Evolutionary conservation across 2,113 vertebrate species (phyloP), one percentile per base, ranked within the genome.

Genomic region (Vulpes ferrilata): DNA sequence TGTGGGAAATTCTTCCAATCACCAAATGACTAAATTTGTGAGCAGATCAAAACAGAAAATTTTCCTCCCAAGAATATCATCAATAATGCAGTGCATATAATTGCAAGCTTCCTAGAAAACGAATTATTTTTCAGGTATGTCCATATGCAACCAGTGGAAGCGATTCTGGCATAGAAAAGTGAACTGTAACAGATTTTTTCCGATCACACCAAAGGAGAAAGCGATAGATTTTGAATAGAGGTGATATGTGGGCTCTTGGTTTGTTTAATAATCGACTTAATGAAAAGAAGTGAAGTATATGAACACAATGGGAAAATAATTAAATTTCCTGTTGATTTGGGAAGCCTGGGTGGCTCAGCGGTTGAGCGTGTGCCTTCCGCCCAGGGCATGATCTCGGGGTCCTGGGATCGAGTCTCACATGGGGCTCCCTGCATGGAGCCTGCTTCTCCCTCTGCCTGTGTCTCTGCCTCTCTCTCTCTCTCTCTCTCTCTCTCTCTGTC

Each of bases 71-170:
- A 48, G 53, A 79, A 73, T 83, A 84, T 55, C 90, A 71, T 69
- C 43, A 69, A 67, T 93, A 90, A 91, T 95, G 35, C 53, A 88
- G 43, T 81, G 25, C 65, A 25, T 43, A 85, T 57, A 93, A 51
- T 35, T 53, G 64, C 78, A 69, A 83, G 73, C 32, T 92, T 12
- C 43, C 67, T 38, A 51, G 78, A 76, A 64, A 53, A 88, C 69
- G 53, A 76, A 84, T 35, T 60, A 15, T 13, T 78, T 90, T 93
- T 93, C 89, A 80, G 84, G 55, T 85, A 25, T 76, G 89, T 89
- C 79, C 60, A 79, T 32, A 53, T 81, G 55, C 89, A 88, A 89
- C 76, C 79, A 82, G 67, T 9, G 43, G 64, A 94, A 95, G 80
- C 9, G 4, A 62, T 62, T 85, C 65, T 85, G 25, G 23, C 57